Conservation (phyloP, 1,140 invertebrate genomes). For the Trichomalopsis sarcophagae region DNA sequence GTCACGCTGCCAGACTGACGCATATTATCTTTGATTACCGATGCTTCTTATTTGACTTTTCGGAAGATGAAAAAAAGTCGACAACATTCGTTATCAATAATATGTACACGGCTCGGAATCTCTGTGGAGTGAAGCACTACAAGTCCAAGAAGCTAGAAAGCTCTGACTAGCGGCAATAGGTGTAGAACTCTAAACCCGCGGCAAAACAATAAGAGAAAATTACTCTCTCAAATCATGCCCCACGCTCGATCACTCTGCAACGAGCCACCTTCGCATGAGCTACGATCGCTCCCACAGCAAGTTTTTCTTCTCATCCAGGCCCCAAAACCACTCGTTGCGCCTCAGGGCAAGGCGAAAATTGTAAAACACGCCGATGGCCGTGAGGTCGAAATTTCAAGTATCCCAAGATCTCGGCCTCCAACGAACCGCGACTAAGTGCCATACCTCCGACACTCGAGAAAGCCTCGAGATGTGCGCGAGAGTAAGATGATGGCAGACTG, state of each 20-base stretch:
- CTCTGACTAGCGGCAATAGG: too few relatives aligned
- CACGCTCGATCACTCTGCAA: too few relatives aligned
- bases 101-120: too few relatives aligned
- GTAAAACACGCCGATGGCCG: slow-evolving; percentile 23
- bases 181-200: too few relatives aligned
- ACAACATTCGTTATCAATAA: too few relatives aligned
- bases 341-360: not conserved
- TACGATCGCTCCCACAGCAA: not conserved
- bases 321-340: not conserved
- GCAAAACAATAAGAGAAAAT: too few relatives aligned
- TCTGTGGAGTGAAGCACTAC: too few relatives aligned
- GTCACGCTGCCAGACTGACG: not conserved
- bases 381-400: slow-evolving; percentile 45
- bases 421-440: slow-evolving; percentile 53
- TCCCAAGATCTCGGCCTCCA: slow-evolving; percentile 39
- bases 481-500: not conserved
- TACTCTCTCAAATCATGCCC: too few relatives aligned
- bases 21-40: not conserved
- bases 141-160: too few relatives aligned
- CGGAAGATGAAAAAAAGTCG: too few relatives aligned
- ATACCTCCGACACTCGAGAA: slow-evolving; percentile 23
- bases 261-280: not conserved
- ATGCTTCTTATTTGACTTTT: not conserved
- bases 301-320: not conserved
- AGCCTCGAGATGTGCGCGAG: not conserved